Percentiles rank a stretch among this genome's conserved stretches.
phyloP scores from a whole-genome alignment of 2,888 invertebrate genomes.

The Sympetrum striolatum region DNA sequence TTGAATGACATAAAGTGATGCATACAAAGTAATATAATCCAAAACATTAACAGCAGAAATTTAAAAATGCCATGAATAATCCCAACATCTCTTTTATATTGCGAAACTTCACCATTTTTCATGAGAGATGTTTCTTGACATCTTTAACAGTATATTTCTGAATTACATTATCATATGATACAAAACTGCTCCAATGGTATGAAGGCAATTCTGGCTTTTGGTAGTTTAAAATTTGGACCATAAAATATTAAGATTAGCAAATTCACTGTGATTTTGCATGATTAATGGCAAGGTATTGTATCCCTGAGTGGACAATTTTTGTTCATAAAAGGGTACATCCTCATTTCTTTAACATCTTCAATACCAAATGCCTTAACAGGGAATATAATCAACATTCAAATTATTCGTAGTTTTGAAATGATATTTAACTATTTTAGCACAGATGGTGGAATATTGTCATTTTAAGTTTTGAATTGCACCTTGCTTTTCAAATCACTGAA shows the following conservation, averaged over 20 bases:
- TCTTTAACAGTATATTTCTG: background rate
- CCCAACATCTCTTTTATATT: too few species aligned
- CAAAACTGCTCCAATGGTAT: background rate
- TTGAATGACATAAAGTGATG: too few species aligned
- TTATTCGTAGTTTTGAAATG: background rate
- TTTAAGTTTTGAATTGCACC: too few species aligned
- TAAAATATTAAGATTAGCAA: background rate
- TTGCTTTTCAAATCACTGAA: too few species aligned
- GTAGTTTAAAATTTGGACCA: conserved; percentile 25
- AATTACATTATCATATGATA: background rate
- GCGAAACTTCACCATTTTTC: background rate
- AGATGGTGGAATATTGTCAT: background rate
- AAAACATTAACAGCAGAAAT: too few species aligned
- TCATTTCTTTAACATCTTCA: background rate
- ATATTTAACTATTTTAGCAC: background rate
- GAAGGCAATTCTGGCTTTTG: conserved; percentile 27
- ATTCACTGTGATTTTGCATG: background rate
- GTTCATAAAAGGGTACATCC: background rate
- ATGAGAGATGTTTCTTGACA: background rate
- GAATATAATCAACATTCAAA: background rate
- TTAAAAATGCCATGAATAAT: too few species aligned
- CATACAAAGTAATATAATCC: too few species aligned
- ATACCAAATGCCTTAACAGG: conserved; percentile 2
- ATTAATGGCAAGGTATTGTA: background rate
- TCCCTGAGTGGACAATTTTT: conserved; percentile 30